A percentile compares a stretch with the other conserved stretches of the same genome.
Evolutionary conservation across 1,140 invertebrate genomes (phyloP).

Genomic region (Bombus confusus): DNA sequence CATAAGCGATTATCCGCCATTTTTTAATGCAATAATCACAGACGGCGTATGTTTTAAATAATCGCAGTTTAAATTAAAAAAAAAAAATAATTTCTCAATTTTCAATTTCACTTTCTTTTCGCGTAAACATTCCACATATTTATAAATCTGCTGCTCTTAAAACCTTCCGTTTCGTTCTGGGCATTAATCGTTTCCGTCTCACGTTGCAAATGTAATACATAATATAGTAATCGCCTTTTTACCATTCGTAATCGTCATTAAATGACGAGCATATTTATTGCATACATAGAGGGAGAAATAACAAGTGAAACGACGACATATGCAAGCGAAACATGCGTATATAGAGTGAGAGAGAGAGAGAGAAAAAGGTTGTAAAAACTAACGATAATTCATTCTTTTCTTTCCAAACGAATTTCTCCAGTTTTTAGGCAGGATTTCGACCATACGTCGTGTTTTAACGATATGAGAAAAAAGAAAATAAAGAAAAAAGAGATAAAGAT

Average conservation of each 20-base stretch:
- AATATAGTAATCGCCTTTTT: constrained; percentile 50
- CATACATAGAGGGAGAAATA: constrained; percentile 40
- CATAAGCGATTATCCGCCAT: neutral
- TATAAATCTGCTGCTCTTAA: constrained; percentile 58
- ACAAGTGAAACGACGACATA: constrained; percentile 3
- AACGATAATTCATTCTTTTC: neutral
- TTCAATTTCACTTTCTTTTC: neutral
- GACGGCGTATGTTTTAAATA: neutral
- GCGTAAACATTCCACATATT: constrained; percentile 46
- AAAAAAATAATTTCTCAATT: neutral
- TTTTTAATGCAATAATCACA: neutral
- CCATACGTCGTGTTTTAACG: constrained; percentile 10
- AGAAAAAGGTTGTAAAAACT: neutral
- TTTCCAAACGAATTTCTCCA: constrained; percentile 3
- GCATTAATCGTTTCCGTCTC: constrained; percentile 59
- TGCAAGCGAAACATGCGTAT: neutral
- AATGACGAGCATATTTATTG: constrained; percentile 60
- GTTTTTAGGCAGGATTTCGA: neutral
- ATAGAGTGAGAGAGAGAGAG: neutral
- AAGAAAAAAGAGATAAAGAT: neutral
- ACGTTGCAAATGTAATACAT: constrained; percentile 29
- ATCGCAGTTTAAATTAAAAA: neutral
- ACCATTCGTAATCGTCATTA: constrained; percentile 44
- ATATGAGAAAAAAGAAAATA: neutral
- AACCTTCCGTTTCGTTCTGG: constrained; percentile 61